phyloP scores from a whole-genome alignment of 2,888 invertebrate genomes.

The Macrosiphum euphorbiae region DNA sequence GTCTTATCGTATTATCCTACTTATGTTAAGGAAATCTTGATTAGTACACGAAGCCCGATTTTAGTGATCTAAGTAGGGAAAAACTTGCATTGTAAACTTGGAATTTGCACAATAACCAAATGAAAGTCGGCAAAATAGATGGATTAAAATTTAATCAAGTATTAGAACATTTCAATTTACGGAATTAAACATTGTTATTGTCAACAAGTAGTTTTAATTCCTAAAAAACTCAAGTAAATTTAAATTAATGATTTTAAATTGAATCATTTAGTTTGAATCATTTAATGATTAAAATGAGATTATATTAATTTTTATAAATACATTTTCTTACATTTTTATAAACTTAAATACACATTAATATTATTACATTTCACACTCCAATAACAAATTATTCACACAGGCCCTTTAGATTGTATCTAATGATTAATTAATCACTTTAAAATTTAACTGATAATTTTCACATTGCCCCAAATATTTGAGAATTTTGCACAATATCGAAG shows the following conservation, averaged over 20 bases:
- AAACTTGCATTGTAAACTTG: background rate
- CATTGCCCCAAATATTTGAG: no score
- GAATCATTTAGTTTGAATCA: background rate
- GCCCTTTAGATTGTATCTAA: no score
- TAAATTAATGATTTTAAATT: no score
- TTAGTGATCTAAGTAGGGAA: background rate
- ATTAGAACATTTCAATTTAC: background rate
- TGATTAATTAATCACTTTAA: background rate
- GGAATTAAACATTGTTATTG: background rate
- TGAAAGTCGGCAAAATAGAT: background rate
- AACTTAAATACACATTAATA: background rate
- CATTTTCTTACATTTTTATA: background rate
- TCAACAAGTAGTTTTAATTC: background rate
- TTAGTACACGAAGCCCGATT: background rate
- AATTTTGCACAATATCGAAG: background rate
- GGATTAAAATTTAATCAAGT: background rate
- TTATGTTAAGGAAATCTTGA: background rate
- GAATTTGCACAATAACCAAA: background rate
- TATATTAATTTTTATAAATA: background rate
- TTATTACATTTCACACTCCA: background rate
- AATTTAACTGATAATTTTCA: background rate
- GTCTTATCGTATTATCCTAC: background rate
- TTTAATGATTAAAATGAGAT: background rate
- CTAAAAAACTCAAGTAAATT: background rate
- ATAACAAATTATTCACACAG: background rate